Evolutionary conservation across 2,888 invertebrate species (phyloP).

Genomic region (Acleris laterana): DNA sequence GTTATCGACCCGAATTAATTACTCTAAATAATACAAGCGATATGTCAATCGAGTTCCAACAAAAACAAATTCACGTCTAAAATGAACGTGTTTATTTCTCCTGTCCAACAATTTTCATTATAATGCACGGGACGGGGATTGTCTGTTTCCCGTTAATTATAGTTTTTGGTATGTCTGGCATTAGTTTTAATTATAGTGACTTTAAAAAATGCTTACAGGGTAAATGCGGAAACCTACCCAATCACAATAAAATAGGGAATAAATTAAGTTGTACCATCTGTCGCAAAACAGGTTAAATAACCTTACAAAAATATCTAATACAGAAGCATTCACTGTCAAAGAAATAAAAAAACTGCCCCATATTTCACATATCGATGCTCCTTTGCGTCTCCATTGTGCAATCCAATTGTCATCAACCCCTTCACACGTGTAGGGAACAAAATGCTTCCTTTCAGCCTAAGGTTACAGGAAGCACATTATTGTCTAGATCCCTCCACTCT

Average conservation of each 20-base stretch:
- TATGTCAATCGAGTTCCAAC: constrained; percentile 68
- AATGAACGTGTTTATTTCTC: constrained; percentile 72
- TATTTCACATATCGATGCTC: constrained; percentile 23
- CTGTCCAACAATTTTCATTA: constrained; percentile 50
- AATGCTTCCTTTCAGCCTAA: constrained; percentile 29
- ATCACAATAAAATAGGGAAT: too few relatives aligned
- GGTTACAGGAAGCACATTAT: constrained; percentile 75
- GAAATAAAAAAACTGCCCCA: constrained; percentile 7
- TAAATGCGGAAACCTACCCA: too few relatives aligned
- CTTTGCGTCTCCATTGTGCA: constrained; percentile 27
- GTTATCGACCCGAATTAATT: constrained; percentile 20
- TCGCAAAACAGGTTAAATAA: too few relatives aligned
- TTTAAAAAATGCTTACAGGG: too few relatives aligned
- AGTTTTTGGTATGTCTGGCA: neutral
- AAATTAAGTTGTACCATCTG: too few relatives aligned
- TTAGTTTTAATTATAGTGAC: neutral
- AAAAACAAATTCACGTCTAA: constrained; percentile 70
- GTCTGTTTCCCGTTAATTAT: neutral
- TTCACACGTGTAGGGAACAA: constrained; percentile 54
- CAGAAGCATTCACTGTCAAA: too few relatives aligned
- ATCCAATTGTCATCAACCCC: constrained; percentile 37
- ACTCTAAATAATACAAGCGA: constrained; percentile 66
- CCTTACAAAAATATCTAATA: too few relatives aligned
- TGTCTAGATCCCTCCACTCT: constrained; percentile 62
- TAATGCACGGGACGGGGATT: constrained; percentile 1